phyloP scores from a whole-genome alignment of 2,888 invertebrate species.

The Apomyelois bistriatella region DNA sequence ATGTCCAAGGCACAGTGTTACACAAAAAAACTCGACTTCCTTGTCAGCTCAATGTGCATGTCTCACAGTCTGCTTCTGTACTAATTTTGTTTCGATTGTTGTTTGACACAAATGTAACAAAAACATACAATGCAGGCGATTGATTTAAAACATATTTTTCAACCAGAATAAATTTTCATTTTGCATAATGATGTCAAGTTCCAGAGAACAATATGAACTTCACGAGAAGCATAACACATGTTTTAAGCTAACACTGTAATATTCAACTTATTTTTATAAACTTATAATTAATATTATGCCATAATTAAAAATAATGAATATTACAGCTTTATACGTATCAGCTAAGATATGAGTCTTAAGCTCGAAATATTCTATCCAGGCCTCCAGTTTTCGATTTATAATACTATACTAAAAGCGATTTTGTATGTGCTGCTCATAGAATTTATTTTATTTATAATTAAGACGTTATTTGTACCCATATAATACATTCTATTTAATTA shows the following conservation, averaged over 20 bases:
- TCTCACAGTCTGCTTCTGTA: no score
- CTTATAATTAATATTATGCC: conserved; percentile 39
- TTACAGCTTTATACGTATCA: conserved; percentile 32
- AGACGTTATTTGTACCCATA: conserved; percentile 33
- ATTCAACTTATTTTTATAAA: conserved; percentile 55
- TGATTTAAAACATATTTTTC: no score
- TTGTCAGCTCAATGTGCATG: no score
- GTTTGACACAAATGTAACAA: no score
- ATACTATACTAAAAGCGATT: conserved; percentile 35
- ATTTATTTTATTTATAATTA: conserved; percentile 33
- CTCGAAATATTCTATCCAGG: conserved; percentile 30
- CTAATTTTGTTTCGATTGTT: no score
- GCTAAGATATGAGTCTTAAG: conserved; percentile 29
- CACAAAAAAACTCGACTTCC: no score
- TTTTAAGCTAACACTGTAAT: conserved; percentile 41
- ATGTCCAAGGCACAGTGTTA: no score
- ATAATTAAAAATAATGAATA: conserved; percentile 52
- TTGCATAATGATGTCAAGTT: background rate
- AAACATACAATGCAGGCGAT: no score
- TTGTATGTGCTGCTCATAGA: conserved; percentile 43
- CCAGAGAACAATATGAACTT: background rate
- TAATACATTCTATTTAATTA: conserved; percentile 29
- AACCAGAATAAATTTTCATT: no score
- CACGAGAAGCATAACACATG: background rate
- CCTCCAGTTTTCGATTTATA: conserved; percentile 38